Percentiles rank a stretch among this genome's conserved stretches.
Evolutionary conservation across 1,140 invertebrate genomes (phyloP).

Genomic region (Branchinecta lindahli): DNA sequence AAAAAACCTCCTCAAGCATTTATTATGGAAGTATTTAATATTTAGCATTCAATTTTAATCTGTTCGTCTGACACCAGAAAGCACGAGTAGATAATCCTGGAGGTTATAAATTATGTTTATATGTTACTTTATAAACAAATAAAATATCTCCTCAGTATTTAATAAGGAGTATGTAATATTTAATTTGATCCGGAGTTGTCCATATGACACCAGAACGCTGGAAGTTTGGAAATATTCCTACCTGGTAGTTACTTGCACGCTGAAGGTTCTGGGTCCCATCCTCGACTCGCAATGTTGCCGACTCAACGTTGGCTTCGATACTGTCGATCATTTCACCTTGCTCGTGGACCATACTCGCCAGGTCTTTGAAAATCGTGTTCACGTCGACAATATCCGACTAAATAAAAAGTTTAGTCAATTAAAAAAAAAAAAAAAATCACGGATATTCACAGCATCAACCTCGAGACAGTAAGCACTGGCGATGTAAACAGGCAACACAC

Average conservation of each 20-base stretch:
- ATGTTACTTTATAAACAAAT: too few relatives aligned
- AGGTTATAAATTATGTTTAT: too few relatives aligned
- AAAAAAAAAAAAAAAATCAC: constrained; percentile 13
- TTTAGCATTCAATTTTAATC: too few relatives aligned
- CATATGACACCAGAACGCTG: background rate
- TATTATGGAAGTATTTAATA: too few relatives aligned
- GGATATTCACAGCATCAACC: background rate
- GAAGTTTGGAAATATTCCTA: constrained; percentile 23
- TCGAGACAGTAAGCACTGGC: too few relatives aligned
- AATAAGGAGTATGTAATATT: too few relatives aligned
- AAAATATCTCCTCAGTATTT: too few relatives aligned
- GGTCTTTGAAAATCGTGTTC: constrained; percentile 57
- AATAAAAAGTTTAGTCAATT: constrained; percentile 3
- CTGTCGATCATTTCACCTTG: constrained; percentile 93
- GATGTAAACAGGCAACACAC: too few relatives aligned
- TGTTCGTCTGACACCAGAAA: too few relatives aligned
- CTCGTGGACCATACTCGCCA: constrained; percentile 88
- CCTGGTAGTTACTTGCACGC: constrained; percentile 64
- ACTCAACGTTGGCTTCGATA: constrained; percentile 90
- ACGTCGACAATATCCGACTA: constrained; percentile 28
- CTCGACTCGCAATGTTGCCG: constrained; percentile 67
- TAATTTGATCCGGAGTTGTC: background rate
- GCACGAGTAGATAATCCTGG: too few relatives aligned
- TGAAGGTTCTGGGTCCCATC: constrained; percentile 61
- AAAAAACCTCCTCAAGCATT: too few relatives aligned